Percentiles rank a stretch among this genome's conserved stretches.
These are phyloP conservation scores for Volucella zonaria DNA, from an alignment of 2,888 invertebrate species.

Conservation along the genomic window DNA sequence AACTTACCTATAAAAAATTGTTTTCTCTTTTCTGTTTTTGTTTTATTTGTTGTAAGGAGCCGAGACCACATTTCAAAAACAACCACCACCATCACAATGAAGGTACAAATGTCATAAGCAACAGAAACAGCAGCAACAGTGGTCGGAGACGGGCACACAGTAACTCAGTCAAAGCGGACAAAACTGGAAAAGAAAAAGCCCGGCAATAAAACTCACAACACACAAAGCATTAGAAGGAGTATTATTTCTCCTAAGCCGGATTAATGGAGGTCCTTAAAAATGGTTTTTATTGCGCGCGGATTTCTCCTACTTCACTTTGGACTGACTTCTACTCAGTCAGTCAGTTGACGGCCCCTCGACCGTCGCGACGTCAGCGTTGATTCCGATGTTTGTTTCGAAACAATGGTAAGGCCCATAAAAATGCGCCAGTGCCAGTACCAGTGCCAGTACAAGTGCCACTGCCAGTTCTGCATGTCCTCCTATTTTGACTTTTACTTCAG, in stretches of 20 bases:
- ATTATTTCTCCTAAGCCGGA: constrained; percentile 68
- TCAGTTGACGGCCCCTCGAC: not conserved
- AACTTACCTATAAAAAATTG: constrained; percentile 60
- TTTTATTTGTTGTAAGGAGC: constrained; percentile 44
- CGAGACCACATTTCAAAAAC: constrained; percentile 54
- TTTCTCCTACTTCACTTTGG: constrained; percentile 35
- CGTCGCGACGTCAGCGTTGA: not conserved
- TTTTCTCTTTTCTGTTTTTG: constrained; percentile 15
- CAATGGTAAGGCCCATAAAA: constrained; percentile 48
- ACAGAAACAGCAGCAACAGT: not conserved
- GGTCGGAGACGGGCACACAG: constrained; percentile 15
- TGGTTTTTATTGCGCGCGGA: constrained; percentile 69
- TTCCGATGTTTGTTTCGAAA: constrained; percentile 44
- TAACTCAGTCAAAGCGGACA: not conserved
- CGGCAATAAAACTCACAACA: constrained; percentile 61
- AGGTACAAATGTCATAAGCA: constrained; percentile 33
- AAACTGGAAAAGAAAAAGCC: constrained; percentile 41
- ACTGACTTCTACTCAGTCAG: too few relatives aligned
- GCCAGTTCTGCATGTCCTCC: constrained; percentile 32
- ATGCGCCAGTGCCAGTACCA: not conserved
- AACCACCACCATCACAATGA: constrained; percentile 8
- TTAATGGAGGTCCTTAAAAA: constrained; percentile 73
- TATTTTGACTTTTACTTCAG: constrained; percentile 57
- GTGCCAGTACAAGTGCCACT: too few relatives aligned
- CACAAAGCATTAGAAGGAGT: constrained; percentile 66